These are phyloP conservation scores for Propithecus deckenii DNA, from an alignment of 2,797 vertebrate species.

Conservation along the genomic window DNA sequence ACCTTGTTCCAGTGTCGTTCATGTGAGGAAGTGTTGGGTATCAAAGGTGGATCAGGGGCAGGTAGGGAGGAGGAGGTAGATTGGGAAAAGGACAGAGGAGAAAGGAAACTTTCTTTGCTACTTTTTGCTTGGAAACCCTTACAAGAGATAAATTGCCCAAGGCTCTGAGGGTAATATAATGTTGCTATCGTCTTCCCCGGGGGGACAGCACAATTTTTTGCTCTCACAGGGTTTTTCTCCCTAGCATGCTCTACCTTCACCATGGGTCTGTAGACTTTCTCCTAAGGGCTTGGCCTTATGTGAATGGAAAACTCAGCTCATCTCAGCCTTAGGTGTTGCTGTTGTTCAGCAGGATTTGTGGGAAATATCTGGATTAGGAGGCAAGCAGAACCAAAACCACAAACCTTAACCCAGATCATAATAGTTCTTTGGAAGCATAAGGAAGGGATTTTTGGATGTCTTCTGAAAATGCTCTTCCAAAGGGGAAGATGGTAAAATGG, in stretches of 20 bases:
- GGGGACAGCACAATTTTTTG: not conserved
- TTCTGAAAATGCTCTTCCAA: conserved; percentile 43
- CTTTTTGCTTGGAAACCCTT: not conserved
- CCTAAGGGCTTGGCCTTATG: not conserved
- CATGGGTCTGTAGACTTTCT: not conserved
- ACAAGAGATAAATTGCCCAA: not conserved
- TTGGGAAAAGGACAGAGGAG: not conserved
- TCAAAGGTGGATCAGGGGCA: not conserved
- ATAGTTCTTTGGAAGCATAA: conserved; percentile 42
- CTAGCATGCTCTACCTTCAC: not conserved
- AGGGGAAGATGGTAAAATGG: conserved; percentile 41
- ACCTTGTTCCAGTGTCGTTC: not conserved
- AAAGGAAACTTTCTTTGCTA: not conserved
- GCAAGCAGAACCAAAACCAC: conserved; percentile 34
- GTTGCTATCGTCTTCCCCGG: not conserved
- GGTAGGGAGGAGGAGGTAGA: not conserved
- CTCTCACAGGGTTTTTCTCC: not conserved
- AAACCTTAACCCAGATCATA: conserved; percentile 42
- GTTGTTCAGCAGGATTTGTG: conserved; percentile 17
- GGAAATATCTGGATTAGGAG: not conserved
- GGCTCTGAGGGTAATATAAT: fast-evolving
- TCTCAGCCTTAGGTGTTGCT: conserved; percentile 57
- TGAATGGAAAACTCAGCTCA: not conserved
- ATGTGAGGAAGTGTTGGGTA: not conserved
- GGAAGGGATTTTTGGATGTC: conserved; percentile 47